Evolutionary conservation across 1,140 invertebrate genomes (phyloP).

Genomic region (Papilio glaucus): DNA sequence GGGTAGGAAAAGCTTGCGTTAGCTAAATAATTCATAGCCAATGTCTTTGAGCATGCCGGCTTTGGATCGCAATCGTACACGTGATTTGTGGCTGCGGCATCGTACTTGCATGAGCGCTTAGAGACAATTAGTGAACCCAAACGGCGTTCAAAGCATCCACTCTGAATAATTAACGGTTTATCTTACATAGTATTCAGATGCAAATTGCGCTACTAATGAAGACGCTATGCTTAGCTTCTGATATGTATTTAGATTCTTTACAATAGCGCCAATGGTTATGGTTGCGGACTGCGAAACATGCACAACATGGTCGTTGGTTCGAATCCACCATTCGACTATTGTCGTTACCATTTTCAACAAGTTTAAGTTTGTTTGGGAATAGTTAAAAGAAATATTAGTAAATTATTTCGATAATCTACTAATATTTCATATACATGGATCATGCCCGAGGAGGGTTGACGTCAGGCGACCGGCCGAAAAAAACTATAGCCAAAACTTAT

Average conservation of each 20-base stretch:
- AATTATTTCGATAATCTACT: too few relatives aligned
- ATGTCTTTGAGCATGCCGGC: constrained; percentile 33
- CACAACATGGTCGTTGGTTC: too few relatives aligned
- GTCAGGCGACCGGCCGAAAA: too few relatives aligned
- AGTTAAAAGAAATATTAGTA: too few relatives aligned
- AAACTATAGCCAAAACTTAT: too few relatives aligned
- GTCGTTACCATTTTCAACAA: too few relatives aligned
- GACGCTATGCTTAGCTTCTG: background rate
- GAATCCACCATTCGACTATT: too few relatives aligned
- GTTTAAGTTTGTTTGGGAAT: too few relatives aligned
- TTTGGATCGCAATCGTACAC: constrained; percentile 37
- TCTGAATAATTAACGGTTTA: constrained; percentile 38
- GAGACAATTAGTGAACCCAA: constrained; percentile 43
- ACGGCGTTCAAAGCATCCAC: constrained; percentile 35
- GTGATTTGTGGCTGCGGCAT: constrained; percentile 43
- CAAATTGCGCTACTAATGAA: constrained; percentile 30
- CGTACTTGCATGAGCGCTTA: constrained; percentile 46
- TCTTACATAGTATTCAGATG: constrained; percentile 34
- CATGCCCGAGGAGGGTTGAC: too few relatives aligned
- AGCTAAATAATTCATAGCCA: constrained; percentile 34
- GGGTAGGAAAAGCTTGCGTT: background rate
- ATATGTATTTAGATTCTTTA: background rate
- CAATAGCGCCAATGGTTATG: too few relatives aligned
- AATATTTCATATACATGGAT: too few relatives aligned
- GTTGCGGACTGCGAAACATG: too few relatives aligned